Percentiles rank a stretch among this genome's conserved stretches.
Conservation (phyloP, 2,113 vertebrate species). For the Hoplias malabaricus region DNA sequence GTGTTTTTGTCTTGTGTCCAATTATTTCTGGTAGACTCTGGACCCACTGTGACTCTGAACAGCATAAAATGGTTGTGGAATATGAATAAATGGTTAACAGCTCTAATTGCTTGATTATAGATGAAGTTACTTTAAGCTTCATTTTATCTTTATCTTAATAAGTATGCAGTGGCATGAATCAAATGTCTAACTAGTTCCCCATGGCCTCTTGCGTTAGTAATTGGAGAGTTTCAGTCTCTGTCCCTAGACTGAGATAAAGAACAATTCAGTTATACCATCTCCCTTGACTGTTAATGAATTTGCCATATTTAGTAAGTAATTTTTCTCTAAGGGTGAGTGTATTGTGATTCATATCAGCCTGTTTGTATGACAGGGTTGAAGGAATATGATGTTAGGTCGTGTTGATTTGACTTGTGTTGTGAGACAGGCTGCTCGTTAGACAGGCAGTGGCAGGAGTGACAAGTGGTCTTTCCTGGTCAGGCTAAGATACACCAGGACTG, state of each 20-base stretch:
- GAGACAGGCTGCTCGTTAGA: slow-evolving; percentile 12
- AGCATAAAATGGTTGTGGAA: no score
- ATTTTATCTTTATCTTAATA: neutral
- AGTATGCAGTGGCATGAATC: neutral
- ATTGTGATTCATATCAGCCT: neutral
- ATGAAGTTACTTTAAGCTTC: neutral
- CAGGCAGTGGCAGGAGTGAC: slow-evolving; percentile 22
- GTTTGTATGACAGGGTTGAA: neutral
- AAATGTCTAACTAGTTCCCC: neutral
- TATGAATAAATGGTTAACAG: no score
- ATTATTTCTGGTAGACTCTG: no score
- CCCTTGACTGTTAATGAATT: slow-evolving; percentile 11
- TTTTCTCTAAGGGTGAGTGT: neutral
- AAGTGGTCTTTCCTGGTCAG: slow-evolving; percentile 1
- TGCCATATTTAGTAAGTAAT: slow-evolving; percentile 1
- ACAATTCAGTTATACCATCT: slow-evolving; percentile 11
- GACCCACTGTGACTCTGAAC: no score
- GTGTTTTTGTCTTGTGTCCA: no score
- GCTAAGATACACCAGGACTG: no score
- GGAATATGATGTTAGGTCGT: neutral
- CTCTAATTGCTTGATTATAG: neutral
- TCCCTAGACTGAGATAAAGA: neutral
- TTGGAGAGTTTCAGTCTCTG: slow-evolving; percentile 1
- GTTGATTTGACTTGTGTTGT: neutral
- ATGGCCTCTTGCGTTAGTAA: slow-evolving; percentile 26